Base-by-base conservation (phyloP, 2,797 vertebrate genomes). In the Cyclura pinguis region DNA sequence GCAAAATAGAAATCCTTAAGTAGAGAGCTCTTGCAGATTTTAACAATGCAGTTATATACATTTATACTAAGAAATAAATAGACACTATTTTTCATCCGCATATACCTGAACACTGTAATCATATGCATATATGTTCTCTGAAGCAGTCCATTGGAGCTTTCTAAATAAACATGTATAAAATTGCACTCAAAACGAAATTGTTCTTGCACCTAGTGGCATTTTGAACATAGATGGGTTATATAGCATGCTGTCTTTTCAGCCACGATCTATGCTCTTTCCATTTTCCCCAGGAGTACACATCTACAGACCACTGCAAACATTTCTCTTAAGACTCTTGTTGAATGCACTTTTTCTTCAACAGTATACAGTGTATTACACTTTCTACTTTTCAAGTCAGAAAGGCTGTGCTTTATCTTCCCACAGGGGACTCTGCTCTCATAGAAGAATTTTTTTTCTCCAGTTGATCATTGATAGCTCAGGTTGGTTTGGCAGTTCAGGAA, bases 281-380 rank as follows among this genome's bases (percentile, higher is more conserved):
- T 90, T 78, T 29, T 88, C 74, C 93, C 90, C 86, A 1, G 76
- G 85, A 92, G 90, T 92, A 73, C 82, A 16, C 91, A 93, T 93
- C 90, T 91, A 88, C 50, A 42, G 84, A 20, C 81, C 72, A 62
- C 47, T 86, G 94, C 27, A 93, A 92, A 91, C 57, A 84, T 69
- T 18, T 90, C 1, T 4, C 81, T 91, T 86, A 84, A 2, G 27
- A 88, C 77, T 27, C 4, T 88, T 93, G 83, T 50, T 57, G 84
- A 24, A 27, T 84, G 67, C 4, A 93, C 9, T 73, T 88, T 93
- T 6, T 1, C 9, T 88, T 90, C 22, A 86, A 69, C 81, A 89
- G 64, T 0, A 64, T 9, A 84, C 0, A 59, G 73, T 6, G 24
- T n/a, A 0, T 12, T 57, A n/a, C 87, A 86, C 88, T 91, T 94